Evolutionary conservation across 1,140 invertebrate genomes (phyloP).

Genomic region (Bombus pascuorum): DNA sequence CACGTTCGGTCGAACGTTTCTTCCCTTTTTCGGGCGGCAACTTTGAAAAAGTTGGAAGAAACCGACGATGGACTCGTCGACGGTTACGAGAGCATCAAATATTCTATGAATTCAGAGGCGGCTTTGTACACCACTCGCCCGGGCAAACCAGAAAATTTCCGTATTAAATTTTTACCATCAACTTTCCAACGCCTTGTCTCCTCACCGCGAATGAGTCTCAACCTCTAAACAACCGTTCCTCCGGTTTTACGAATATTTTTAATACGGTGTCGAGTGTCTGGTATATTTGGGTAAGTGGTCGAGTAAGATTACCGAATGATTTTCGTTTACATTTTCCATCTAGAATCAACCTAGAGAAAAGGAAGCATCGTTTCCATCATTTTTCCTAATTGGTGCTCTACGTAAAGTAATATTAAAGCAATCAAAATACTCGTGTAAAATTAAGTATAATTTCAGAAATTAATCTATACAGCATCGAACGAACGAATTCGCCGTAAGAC

Average conservation of each 20-base stretch:
- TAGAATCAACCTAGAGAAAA: no score
- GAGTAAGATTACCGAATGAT: no score
- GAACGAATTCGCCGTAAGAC: background rate
- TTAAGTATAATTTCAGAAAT: background rate
- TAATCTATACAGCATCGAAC: background rate
- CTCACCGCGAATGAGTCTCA: no score
- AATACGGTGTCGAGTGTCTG: background rate
- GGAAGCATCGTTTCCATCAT: background rate
- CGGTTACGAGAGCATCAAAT: slow-evolving; percentile 69
- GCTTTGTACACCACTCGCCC: slow-evolving; percentile 55
- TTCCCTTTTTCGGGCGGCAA: slow-evolving; percentile 60
- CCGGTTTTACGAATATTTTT: background rate
- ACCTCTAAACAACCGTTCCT: background rate
- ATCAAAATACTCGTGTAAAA: background rate
- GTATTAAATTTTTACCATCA: slow-evolving; percentile 66
- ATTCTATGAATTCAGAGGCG: slow-evolving; percentile 77
- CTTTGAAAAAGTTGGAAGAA: slow-evolving; percentile 61
- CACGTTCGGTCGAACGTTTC: background rate
- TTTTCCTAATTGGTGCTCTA: no score
- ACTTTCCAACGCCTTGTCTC: slow-evolving; percentile 47
- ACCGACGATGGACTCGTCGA: slow-evolving; percentile 58
- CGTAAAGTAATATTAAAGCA: background rate
- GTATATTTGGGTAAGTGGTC: no score
- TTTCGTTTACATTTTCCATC: background rate
- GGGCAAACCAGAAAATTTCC: slow-evolving; percentile 55